Base-by-base conservation (phyloP, 2,888 invertebrate genomes). In the Zele albiditarsus region DNA sequence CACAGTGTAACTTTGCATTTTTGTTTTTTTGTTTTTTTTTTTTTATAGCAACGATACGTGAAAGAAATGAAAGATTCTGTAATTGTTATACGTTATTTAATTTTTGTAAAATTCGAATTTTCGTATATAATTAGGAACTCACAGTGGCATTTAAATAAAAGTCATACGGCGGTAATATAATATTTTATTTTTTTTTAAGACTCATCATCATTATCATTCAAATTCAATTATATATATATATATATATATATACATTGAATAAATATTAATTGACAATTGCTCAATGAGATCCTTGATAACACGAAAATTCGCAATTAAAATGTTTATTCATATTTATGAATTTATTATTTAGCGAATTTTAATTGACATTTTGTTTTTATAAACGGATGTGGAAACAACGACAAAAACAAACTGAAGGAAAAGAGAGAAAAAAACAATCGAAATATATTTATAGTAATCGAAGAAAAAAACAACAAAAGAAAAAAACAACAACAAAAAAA, bases 341-440 rank as follows among this genome's bases (percentile, higher is more conserved):
- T 53, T 20, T 6, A 53, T 53, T 20, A 20, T 8, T 53, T n/a
- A 53, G 6, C 20, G 6, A 53, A 53, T 53, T n/a, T 46, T 12
- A 46, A 38, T 38, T 5, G 12, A 38, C 38, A 8, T 38, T 38
- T 38, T 38, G 38, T 38, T 5, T 57, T 57, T 57, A 66, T 42
- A 28, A 67, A 27, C 20, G 20, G 53, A 73, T 62, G n/a, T n/a
- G n/a, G n/a, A n/a, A n/a, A n/a, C n/a, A n/a, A n/a, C n/a, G 8
- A 31, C 5, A 38, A 38, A 38, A 10, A 38, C 4, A 38, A 8
- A 10, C 1, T 38, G 38, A 38, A 38, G 10, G 12, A 38, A 38
- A 38, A 5, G 3, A 31, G 5, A 58, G n/a, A 71, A 74, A 49
- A 27, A 70, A 73, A 63, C 10, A 28, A 58, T 20, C n/a, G 60